Base-by-base conservation (phyloP, 1,140 invertebrate genomes). In the Maniola jurtina region DNA sequence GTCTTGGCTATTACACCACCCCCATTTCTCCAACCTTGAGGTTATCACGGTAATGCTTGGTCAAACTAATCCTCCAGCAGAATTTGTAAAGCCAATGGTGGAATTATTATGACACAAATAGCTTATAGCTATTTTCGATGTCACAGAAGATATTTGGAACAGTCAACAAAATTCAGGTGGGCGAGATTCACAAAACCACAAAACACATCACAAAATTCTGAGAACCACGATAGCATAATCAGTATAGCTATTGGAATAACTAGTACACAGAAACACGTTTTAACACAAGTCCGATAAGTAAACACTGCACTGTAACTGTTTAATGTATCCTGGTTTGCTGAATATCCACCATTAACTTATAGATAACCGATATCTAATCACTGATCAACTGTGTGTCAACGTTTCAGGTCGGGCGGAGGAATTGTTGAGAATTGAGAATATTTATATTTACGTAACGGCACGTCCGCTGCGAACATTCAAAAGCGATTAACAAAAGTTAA, bases 401-500 rank as follows among this genome's bases (percentile, higher is more conserved):
- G 13, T 36, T 42, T 60, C 15, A 48, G 6, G 6, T n/a, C 13
- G 16, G 56, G 15, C 11, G 33, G 45, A 52, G 40, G 25, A 55
- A 34, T 60, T 64, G 56, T 54, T 69, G 33, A 50, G 50, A 67
- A 47, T 6, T 45, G 42, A 45, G 42, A 45, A 13, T 45, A 45
- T 45, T 45, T 45, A 45, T 63, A 63, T 84, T 87, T 79, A 85
- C 75, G 81, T 83, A 84, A 86, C 73, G 55, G 48, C 64, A 72
- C 75, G 68, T 72, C 70, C 64, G 64, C 62, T 68, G 69, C 75
- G 74, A 76, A 65, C 70, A 74, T 75, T 72, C 76, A 68, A 81
- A 87, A 77, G 58, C 59, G 77, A 81, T 76, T 68, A 83, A 80
- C 79, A 84, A 82, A 82, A 84, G 61, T 79, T 61, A 54, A 68